Base-by-base conservation (phyloP, 2,888 invertebrate species). In the Eilema caniola region DNA sequence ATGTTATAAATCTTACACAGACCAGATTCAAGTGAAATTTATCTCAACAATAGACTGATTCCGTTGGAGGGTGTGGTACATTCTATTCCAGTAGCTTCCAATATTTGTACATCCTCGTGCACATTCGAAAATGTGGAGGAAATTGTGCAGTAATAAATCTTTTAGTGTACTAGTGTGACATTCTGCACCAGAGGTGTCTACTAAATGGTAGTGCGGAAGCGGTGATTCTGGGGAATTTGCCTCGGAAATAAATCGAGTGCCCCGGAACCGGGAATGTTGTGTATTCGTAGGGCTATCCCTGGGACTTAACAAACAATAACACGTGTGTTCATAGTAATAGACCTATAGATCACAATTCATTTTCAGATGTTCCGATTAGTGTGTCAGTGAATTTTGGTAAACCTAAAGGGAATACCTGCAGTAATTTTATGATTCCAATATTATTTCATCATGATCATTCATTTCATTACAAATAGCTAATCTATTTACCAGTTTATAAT, bases 31-130 rank as follows among this genome's bases (percentile, higher is more conserved):
- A 75, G 71, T 73, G 73, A 76, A 81, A 81, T 78, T 73, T 77
- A 81, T 77, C 66, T 74, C 59, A 69, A 75, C 79, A 77, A 75
- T 72, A 73, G 70, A 75, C 70, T 61, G 57, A 78, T 70, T 70
- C 70, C 64, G 71, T 72, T 63, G 64, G 62, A 75, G 74, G 67
- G 74, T 74, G 66, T 70, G 74, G 75, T 71, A 78, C 71, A 81
- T 79, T 76, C 75, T 79, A 85, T 82, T 77, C 80, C 74, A 84
- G 81, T 84, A 80, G 76, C 84, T 79, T 71, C 76, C 81, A 83
- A 85, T 85, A 84, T 85, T 85, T 81, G 79, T 79, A 78, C 81
- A 77, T 75, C 69, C 78, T 73, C 74, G 62, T 82, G 80, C 77
- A 79, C 79, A 79, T 70, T 70, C 73, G 53, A 64, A 70, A 76